A percentile compares a stretch with the other conserved stretches of the same genome.
These are phyloP conservation scores for Semnornis frantzii DNA, from an alignment of 2,113 vertebrate species.

Conservation along the genomic window DNA sequence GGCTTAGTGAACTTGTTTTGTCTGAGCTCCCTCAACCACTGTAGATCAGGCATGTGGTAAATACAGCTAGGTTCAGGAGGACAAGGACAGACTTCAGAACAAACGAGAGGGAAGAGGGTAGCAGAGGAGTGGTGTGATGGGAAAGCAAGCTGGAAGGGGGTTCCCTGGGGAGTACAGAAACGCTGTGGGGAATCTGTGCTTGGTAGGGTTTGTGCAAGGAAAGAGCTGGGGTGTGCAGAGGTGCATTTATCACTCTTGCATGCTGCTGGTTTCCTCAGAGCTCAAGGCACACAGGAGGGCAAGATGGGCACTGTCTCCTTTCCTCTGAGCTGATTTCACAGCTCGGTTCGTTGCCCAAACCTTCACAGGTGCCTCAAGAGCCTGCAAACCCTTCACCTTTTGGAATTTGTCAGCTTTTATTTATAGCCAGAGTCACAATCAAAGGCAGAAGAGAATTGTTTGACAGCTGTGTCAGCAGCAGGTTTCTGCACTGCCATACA, in stretches of 20 bases:
- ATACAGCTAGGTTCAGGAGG: background rate
- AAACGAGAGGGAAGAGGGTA: background rate
- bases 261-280: background rate
- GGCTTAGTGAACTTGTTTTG: slow-evolving; percentile 6
- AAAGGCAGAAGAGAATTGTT: slow-evolving; percentile 6
- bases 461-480: slow-evolving; percentile 38
- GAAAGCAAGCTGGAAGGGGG: background rate
- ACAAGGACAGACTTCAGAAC: background rate
- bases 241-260: background rate
- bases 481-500: background rate
- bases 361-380: background rate
- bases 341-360: background rate
- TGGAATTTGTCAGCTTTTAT: slow-evolving; percentile 42
- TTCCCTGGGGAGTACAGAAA: background rate
- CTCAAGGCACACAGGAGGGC: background rate
- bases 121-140: background rate
- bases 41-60: background rate
- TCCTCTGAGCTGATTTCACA: slow-evolving; percentile 3
- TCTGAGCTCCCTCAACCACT: background rate
- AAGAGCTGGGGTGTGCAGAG: background rate
- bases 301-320: background rate
- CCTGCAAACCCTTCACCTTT: slow-evolving; percentile 1
- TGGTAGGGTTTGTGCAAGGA: background rate
- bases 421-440: slow-evolving; percentile 42
- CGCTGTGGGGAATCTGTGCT: background rate